Conservation (phyloP, 2,888 invertebrate species). For the Formica aserva region DNA sequence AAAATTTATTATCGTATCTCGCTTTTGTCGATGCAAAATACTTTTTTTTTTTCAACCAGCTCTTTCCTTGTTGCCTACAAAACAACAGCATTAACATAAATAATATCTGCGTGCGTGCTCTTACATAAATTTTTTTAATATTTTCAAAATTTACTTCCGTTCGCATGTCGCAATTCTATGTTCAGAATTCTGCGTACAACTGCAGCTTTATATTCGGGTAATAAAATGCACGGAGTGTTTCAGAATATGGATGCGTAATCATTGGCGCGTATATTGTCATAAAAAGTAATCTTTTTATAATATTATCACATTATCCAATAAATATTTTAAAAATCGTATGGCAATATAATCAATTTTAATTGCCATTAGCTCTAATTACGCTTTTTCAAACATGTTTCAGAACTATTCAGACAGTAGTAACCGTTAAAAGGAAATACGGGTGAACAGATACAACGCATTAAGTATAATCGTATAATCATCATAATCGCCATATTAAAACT, state of each 20-base stretch:
- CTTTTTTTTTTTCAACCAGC: constrained; percentile 15
- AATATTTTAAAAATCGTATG: background rate
- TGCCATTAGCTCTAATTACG: background rate
- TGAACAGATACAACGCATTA: background rate
- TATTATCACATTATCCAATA: background rate
- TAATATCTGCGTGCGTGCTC: background rate
- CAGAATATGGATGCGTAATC: background rate
- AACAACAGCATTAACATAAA: constrained; percentile 12
- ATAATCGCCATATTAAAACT: background rate
- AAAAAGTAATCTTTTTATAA: background rate
- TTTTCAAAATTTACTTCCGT: background rate
- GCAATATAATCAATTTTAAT: background rate
- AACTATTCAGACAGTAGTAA: background rate
- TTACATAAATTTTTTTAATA: constrained; percentile 27
- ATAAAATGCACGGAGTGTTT: background rate
- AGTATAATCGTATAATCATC: background rate
- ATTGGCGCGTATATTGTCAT: background rate
- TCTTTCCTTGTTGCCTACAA: background rate
- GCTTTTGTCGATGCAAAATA: constrained; percentile 4
- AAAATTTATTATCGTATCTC: constrained; percentile 37
- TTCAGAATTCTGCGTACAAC: background rate
- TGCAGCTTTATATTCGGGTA: background rate
- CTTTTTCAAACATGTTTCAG: background rate
- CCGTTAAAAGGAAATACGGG: background rate
- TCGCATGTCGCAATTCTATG: too few relatives aligned